Base-by-base conservation (phyloP, 2,113 vertebrate genomes). In the Blennius ocellaris region DNA sequence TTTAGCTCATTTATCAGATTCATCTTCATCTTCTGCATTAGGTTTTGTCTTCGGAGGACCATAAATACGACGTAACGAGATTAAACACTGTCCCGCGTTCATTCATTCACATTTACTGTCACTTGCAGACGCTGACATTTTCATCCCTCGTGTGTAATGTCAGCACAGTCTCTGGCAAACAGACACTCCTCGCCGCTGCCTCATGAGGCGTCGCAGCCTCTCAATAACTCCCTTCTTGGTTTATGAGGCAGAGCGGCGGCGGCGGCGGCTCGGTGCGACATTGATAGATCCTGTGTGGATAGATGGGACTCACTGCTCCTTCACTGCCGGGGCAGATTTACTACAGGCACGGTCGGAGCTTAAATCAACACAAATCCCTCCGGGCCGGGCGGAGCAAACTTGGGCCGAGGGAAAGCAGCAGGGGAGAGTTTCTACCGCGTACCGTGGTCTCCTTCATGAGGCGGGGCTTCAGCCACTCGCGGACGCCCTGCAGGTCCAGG, bases 381-480 rank as follows among this genome's bases (percentile, higher is more conserved):
- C n/a, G 0, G 40, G 65, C 49, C 8, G 58, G 50, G 40, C 38
- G 49, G 43, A 58, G 43, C 15, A 6, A 38, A 55, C 45, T 43
- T n/a, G n/a, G 36, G 16, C 51, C 15, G 12, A 59, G 50, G 53
- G 17, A 49, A 17, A 50, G 9, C 30, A 44, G 50, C 7, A n/a
- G n/a, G n/a, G n/a, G 51, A 40, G 43, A 11, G 45, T 40, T 68
- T 1, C 45, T 63, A 15, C 77, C 67, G 92, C 97, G 93, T 88
- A 99, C 98, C 15, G 78, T 92, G 15, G 94, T 93, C 81, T 99
- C 97, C 14, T 78, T 94, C 84, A 96, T 96, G 87, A 98, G 91
- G 6, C 93, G 94, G 4, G 92, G 74, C 70, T 96, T 98, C 63
- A 99, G 94, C 98, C 98, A 99, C 63, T 92, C 90, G 76, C 91